Evolutionary conservation across 2,797 vertebrate genomes (phyloP), one percentile per base, ranked within the genome.

Genomic region (Harpagifer antarcticus): DNA sequence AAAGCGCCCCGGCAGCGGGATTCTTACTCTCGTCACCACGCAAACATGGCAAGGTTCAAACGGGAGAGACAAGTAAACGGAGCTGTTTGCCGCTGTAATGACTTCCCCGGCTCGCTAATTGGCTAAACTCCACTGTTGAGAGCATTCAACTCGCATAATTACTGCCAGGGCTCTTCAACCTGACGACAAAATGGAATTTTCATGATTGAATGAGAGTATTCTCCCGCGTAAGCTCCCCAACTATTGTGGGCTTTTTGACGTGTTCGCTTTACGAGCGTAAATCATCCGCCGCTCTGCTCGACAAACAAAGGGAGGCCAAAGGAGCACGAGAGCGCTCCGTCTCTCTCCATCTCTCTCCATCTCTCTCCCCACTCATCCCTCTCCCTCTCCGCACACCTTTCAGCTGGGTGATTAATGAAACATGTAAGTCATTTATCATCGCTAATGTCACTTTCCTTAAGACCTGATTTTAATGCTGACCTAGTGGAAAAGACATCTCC

Each of bases 341-440:
- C 59, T 79, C 55, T 60, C 58, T n/a, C 58, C 1, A 49, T 76
- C 59, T 79, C 55, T 60, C 58, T n/a, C 58, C 1, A 49, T 76
- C 56, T 79, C 55, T 60, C 58, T 16, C 31, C 10, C 10, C 3
- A 0, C 3, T 56, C 60, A 27, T 58, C 56, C 14, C 57, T 8
- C 69, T 49, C 69, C 20, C 27, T 27, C 27, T 27, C 76, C n/a
- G 37, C 68, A 54, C 82, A 84, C 72, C 82, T 84, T 74, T 88
- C 84, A 81, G 59, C 69, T 16, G 45, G 15, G 85, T 94, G 92
- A 94, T 92, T 92, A 92, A 94, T 93, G 91, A 88, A 90, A 90
- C 89, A 58, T 86, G 91, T 84, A 87, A 86, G 87, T 86, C 92
- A 91, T 93, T 93, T 70, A 94, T 94, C 93, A 94, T 92, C 72